phyloP scores from a whole-genome alignment of 2,113 vertebrate genomes.

The Lasiurus borealis region DNA sequence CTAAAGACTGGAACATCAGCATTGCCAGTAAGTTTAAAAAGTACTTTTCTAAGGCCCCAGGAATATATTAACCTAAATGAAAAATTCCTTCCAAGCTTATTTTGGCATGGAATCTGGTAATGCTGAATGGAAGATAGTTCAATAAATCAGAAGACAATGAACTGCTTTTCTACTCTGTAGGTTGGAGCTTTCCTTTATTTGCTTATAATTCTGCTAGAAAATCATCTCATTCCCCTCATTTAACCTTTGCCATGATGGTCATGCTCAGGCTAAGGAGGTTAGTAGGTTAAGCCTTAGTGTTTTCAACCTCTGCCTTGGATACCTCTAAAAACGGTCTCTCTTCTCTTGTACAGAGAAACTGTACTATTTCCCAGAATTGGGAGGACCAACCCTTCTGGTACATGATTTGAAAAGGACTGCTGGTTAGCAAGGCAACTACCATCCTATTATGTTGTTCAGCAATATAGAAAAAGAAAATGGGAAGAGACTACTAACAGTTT shows the following conservation, averaged over 20 bases:
- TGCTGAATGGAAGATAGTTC: not conserved
- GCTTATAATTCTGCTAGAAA: not conserved
- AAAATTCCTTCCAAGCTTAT: constrained; percentile 2
- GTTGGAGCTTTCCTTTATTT: not conserved
- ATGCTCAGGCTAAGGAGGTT: not conserved
- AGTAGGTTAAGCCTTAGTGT: not conserved
- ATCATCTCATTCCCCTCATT: not conserved
- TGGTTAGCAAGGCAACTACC: not conserved
- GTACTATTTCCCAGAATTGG: not conserved
- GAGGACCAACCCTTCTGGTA: no score
- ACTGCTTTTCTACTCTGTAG: not conserved
- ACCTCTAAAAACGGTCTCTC: not conserved
- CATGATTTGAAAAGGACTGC: not conserved
- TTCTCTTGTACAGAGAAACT: not conserved
- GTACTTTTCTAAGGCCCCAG: not conserved
- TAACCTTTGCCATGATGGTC: not conserved
- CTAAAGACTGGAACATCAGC: not conserved
- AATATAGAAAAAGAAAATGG: not conserved
- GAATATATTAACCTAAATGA: constrained; percentile 31
- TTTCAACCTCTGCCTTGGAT: not conserved
- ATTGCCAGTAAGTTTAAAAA: not conserved
- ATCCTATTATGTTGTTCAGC: not conserved
- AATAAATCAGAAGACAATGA: not conserved
- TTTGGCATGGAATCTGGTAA: not conserved
- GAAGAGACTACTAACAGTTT: not conserved